phyloP scores from a whole-genome alignment of 2,888 invertebrate species.

The Allygus modestus region DNA sequence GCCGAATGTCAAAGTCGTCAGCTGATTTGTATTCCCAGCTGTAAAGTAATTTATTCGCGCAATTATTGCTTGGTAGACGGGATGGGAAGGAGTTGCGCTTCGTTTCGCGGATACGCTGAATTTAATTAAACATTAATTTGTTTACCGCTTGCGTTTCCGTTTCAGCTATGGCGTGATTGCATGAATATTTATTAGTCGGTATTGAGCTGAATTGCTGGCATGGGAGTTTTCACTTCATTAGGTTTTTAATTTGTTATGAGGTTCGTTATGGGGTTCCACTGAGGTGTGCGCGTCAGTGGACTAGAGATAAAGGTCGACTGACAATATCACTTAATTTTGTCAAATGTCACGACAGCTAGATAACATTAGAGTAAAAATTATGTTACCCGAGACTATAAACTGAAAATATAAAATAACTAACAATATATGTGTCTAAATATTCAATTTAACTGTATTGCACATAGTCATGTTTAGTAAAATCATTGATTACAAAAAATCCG shows the following conservation, averaged over 20 bases:
- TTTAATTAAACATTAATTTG: slow-evolving; percentile 59
- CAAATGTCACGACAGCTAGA: too few species aligned
- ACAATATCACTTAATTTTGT: too few species aligned
- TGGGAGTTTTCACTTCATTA: slow-evolving; percentile 30
- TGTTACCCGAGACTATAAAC: too few species aligned
- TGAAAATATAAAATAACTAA: too few species aligned
- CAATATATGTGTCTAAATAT: too few species aligned
- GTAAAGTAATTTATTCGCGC: slow-evolving; percentile 54
- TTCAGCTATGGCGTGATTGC: slow-evolving; percentile 49
- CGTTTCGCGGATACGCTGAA: slow-evolving; percentile 47
- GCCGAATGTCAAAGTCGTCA: slow-evolving; percentile 43
- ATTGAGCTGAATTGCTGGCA: slow-evolving; percentile 28
- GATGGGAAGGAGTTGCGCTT: slow-evolving; percentile 46
- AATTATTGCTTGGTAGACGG: slow-evolving; percentile 46
- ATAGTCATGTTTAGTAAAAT: too few species aligned
- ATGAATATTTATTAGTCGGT: slow-evolving; percentile 52
- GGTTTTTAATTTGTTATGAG: slow-evolving; percentile 5
- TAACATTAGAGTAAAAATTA: too few species aligned
- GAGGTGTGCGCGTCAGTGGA: too few species aligned
- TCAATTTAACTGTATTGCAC: too few species aligned
- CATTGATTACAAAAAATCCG: too few species aligned
- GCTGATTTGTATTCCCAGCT: slow-evolving; percentile 51
- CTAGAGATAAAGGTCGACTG: too few species aligned
- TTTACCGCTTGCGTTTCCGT: slow-evolving; percentile 53
- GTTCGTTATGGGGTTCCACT: not conserved